phyloP scores from a whole-genome alignment of 2,113 vertebrate genomes.

The Cephalopterus ornatus region DNA sequence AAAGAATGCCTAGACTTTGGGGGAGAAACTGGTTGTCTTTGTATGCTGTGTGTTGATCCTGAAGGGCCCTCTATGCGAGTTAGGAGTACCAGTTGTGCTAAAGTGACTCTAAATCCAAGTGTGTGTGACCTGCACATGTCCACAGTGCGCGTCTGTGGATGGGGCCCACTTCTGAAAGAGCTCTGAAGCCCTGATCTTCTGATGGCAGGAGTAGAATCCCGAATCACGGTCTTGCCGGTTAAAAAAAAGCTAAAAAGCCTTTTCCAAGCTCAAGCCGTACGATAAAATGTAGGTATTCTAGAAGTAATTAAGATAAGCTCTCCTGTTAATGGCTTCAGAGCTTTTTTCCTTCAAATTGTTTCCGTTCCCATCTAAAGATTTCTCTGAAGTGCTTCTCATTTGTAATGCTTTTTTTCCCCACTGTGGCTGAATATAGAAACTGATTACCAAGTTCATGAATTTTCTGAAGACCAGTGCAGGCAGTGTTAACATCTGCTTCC shows the following conservation, averaged over 20 bases:
- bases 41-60: not conserved
- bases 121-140: not conserved
- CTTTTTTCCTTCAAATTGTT: conserved; percentile 21
- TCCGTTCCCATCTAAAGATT: conserved; percentile 31
- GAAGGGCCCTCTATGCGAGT: not conserved
- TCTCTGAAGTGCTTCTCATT: conserved; percentile 45
- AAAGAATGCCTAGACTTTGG: not conserved
- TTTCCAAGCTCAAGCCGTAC: not conserved
- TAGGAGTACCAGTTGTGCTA: not conserved
- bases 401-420: not conserved
- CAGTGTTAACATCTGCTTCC: conserved; percentile 50
- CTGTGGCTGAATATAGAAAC: conserved; percentile 54
- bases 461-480: conserved; percentile 41
- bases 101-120: not conserved
- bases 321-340: conserved; percentile 26
- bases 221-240: not conserved
- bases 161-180: not conserved
- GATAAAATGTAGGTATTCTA: conserved; percentile 7
- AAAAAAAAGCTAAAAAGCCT: not conserved
- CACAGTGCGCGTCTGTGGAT: fast-evolving
- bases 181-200: not conserved
- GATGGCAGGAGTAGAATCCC: not conserved
- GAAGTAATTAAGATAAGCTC: conserved; percentile 50
- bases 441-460: conserved; percentile 56
- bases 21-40: not conserved